Base-by-base conservation (phyloP, 2,113 vertebrate species). In the Corynorhinus townsendii region DNA sequence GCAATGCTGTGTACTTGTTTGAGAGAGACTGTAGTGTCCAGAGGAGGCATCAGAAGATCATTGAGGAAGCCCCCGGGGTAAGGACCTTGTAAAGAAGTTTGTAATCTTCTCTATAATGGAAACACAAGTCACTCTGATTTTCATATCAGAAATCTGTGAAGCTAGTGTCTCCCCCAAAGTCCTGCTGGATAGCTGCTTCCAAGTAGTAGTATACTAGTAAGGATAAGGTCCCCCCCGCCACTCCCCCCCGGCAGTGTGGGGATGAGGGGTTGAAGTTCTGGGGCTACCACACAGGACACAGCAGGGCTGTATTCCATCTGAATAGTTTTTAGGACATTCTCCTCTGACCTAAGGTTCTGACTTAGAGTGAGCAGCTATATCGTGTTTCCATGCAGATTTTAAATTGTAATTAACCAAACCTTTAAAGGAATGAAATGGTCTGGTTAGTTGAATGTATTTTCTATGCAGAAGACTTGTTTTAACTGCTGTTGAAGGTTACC, bases 21-120 rank as follows among this genome's bases (percentile, higher is more conserved):
- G 99, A 99, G 97, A 99, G 99, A 97, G 99, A 99, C 98, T 99
- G 99, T 96, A 99, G 99, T 0, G 99, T 99, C 68, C 99, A 99
- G 86, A 99, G 99, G 97, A 98, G 99, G 89, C 99, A 99, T 96
- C 99, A 99, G 98, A 99, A 99, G 98, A 99, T 99, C 97, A 99
- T 99, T 52, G 99, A 99, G 96, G 99, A 99, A 92, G 99, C 99
- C 40, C 99, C 99, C 1, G 99, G 99, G 98, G 99, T 99, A 98
- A 99, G 98, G 17, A 86, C 80, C 80, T 82, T 43, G 77, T 89
- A 49, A 0, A 40, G 35, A 83, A 0, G 30, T 40, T 24, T 68
- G 30, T 30, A 16, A 38, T 9, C 28, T 72, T 89, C 66, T 85
- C 40, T 68, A 1, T 69, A 69, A 7, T 4, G 11, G 56, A 56